These are phyloP conservation scores for Pangasius djambal DNA, from an alignment of 2,797 vertebrate genomes.

Conservation along the genomic window DNA sequence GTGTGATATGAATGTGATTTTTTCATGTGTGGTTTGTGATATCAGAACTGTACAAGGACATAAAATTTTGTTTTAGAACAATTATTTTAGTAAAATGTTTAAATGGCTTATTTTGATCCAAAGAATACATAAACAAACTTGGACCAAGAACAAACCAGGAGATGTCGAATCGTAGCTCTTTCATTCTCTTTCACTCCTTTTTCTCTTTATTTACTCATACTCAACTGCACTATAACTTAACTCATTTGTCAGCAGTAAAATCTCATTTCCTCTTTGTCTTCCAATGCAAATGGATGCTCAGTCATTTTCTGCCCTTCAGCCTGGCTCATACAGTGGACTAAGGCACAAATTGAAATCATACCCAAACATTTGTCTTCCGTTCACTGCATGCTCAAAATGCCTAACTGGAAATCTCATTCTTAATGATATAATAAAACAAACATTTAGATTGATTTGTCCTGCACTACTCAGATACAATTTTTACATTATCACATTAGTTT, in stretches of 20 bases:
- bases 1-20: not conserved
- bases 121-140: not conserved
- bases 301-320: constrained; percentile 34
- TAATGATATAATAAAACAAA: constrained; percentile 34
- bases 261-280: constrained; percentile 70
- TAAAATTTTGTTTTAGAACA: not conserved
- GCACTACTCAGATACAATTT: not conserved
- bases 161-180: not conserved
- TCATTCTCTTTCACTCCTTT: not conserved
- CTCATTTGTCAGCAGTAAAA: constrained; percentile 64
- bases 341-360: constrained; percentile 47
- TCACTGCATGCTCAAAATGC: constrained; percentile 37
- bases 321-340: constrained; percentile 30
- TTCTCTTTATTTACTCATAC: not conserved
- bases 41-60: not conserved
- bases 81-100: not conserved
- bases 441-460: constrained; percentile 24
- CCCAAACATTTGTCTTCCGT: constrained; percentile 52
- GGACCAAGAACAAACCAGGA: not conserved
- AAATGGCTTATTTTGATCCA: not conserved
- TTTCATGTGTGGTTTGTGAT: not conserved
- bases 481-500: not conserved
- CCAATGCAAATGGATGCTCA: constrained; percentile 66
- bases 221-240: constrained; percentile 16
- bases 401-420: constrained; percentile 44